Conservation (phyloP, 1,140 invertebrate genomes). For the Steinernema khuongi region DNA sequence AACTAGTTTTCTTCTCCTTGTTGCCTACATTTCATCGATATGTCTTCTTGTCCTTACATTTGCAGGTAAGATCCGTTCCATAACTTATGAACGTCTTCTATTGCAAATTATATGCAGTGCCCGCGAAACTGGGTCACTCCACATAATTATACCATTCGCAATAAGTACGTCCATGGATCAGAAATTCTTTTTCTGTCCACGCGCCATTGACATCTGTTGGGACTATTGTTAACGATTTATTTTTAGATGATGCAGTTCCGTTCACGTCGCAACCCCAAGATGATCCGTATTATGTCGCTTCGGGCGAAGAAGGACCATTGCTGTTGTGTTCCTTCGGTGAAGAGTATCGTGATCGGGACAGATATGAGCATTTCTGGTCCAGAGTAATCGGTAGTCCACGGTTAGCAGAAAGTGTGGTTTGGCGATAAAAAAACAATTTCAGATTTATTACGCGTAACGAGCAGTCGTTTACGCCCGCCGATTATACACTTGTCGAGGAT, state of each 20-base stretch:
- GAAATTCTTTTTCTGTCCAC: not conserved
- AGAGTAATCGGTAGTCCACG: not conserved
- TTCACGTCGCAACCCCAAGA: not conserved
- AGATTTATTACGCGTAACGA: not conserved
- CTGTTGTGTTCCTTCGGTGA: not conserved
- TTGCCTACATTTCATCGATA: not conserved
- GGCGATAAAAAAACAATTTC: not conserved
- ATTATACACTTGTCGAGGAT: not conserved
- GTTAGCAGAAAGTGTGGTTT: no score
- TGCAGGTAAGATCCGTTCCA: no score
- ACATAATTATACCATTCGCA: not conserved
- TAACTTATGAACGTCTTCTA: no score
- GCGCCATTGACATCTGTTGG: no score
- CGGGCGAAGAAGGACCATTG: not conserved
- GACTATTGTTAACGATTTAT: not conserved
- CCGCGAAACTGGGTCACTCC: not conserved
- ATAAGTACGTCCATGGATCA: no score
- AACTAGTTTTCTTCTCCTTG: not conserved
- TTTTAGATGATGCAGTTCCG: not conserved
- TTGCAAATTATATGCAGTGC: not conserved
- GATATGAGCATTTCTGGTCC: not conserved
- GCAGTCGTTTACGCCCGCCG: not conserved
- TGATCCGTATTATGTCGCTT: not conserved
- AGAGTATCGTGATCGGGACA: not conserved
- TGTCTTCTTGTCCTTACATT: no score